Conservation (phyloP, 2,888 invertebrate species). For the Ormia ochracea region DNA sequence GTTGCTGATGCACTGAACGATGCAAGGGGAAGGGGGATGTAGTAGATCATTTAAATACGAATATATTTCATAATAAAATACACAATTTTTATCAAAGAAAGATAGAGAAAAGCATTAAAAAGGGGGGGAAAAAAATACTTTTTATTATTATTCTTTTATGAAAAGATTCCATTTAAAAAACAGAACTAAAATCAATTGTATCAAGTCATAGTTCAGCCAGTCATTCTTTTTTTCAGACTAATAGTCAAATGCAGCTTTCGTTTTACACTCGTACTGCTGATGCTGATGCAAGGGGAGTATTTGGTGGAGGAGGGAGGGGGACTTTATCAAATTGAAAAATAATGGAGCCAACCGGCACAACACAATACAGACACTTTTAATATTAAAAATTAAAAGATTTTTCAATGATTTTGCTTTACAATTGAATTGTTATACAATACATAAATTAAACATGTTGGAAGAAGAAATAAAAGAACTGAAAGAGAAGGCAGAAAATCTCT, state of each 20-base stretch:
- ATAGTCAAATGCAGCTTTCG: not conserved
- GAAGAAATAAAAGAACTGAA: constrained; percentile 6
- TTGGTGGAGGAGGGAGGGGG: not conserved
- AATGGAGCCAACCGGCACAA: constrained; percentile 33
- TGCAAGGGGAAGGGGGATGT: not conserved
- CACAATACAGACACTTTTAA: constrained; percentile 27
- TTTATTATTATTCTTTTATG: not conserved
- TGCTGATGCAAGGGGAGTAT: not conserved
- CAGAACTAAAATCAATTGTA: constrained; percentile 52
- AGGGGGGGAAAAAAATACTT: no score
- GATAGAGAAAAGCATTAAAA: constrained; percentile 7
- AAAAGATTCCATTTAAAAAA: not conserved
- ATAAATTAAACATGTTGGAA: constrained; percentile 45
- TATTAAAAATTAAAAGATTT: constrained; percentile 28
- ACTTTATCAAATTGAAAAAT: constrained; percentile 38
- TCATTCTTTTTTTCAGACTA: not conserved
- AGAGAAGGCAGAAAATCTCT: not conserved
- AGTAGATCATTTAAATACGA: constrained; percentile 26
- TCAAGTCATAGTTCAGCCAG: constrained; percentile 48
- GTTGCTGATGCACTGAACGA: not conserved
- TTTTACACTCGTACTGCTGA: not conserved
- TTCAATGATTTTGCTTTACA: constrained; percentile 28
- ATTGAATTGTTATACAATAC: constrained; percentile 59
- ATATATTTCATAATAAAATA: not conserved
- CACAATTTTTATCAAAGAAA: constrained; percentile 41